Percentiles rank a stretch among this genome's conserved stretches.
Evolutionary conservation across 2,888 invertebrate species (phyloP).

Genomic region (Danaus chrysippus): DNA sequence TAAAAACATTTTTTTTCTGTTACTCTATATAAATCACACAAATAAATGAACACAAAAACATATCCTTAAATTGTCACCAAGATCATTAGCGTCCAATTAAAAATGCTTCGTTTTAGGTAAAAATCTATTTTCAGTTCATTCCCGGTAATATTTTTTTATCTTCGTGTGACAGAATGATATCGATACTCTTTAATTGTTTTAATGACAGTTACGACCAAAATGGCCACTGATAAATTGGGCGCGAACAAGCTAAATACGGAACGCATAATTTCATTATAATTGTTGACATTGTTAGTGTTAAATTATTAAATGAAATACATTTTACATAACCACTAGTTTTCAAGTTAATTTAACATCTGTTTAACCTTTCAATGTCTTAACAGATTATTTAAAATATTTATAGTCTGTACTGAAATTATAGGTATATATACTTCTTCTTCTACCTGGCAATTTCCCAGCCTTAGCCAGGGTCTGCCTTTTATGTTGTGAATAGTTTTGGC

Average conservation of each 20-base stretch:
- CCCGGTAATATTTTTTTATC: conserved; percentile 34
- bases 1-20: no score
- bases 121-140: conserved; percentile 25
- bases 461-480: no score
- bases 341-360: no score
- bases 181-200: conserved; percentile 63
- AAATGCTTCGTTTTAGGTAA: conserved; percentile 28
- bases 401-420: no score
- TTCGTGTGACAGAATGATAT: conserved; percentile 64
- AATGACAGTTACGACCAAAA: conserved; percentile 67
- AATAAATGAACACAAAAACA: conserved; percentile 19
- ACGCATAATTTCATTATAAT: background rate
- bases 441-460: no score
- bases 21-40: background rate
- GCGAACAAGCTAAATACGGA: conserved; percentile 2
- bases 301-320: background rate
- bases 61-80: conserved; percentile 19
- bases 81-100: conserved; percentile 28
- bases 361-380: no score
- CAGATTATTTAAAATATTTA: no score
- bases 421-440: no score
- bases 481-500: no score
- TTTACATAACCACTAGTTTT: no score
- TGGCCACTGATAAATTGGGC: conserved; percentile 51
- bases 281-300: background rate